A percentile compares a stretch with the other conserved stretches of the same genome.
phyloP scores from a whole-genome alignment of 2,113 vertebrate species.

The Macrotis lagotis region DNA sequence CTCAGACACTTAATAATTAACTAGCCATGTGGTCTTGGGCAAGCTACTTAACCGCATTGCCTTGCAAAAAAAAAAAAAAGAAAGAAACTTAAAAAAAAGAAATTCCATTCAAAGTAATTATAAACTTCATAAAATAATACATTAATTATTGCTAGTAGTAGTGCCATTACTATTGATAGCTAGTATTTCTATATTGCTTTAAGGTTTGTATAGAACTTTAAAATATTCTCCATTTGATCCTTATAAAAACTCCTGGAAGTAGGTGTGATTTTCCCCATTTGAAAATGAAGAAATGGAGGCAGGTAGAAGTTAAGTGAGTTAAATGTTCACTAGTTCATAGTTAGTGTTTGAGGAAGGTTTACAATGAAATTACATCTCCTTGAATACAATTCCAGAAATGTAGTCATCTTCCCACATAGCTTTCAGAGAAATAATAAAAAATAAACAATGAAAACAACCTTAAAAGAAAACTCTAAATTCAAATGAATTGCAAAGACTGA shows the following conservation, averaged over 20 bases:
- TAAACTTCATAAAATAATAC: neutral
- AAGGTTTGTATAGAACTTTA: neutral
- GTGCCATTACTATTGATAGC: neutral
- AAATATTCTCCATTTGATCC: neutral
- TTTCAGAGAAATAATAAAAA: neutral
- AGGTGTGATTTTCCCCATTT: too few relatives aligned
- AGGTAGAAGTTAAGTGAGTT: neutral
- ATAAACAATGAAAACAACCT: too few relatives aligned
- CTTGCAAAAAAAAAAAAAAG: too few relatives aligned
- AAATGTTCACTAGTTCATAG: too few relatives aligned
- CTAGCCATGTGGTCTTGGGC: too few relatives aligned
- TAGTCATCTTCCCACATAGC: neutral
- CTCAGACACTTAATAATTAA: too few relatives aligned
- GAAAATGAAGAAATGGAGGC: neutral
- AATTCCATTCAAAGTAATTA: neutral
- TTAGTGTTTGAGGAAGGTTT: neutral
- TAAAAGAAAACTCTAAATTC: too few relatives aligned
- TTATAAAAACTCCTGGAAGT: too few relatives aligned
- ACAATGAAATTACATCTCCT: neutral
- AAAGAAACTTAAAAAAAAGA: too few relatives aligned
- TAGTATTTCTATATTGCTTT: neutral
- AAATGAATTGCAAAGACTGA: too few relatives aligned
- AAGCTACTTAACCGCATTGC: too few relatives aligned
- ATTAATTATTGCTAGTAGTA: neutral
- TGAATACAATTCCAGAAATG: neutral